Evolutionary conservation across 2,888 invertebrate genomes (phyloP).

Genomic region (Heteromyza rotundicornis): DNA sequence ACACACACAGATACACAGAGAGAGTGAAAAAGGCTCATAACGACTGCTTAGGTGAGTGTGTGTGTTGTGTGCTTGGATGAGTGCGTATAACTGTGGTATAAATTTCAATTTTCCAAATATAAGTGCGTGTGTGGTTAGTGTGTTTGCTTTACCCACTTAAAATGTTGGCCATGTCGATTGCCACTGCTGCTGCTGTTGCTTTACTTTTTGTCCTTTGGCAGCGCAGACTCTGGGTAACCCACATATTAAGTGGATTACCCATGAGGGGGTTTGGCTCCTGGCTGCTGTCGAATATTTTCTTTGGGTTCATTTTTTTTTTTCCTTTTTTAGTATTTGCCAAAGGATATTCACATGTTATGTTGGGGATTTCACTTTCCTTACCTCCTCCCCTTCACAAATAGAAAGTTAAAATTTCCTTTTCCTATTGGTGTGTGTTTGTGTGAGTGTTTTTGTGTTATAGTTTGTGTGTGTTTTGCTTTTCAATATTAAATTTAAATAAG

Average conservation of each 20-base stretch:
- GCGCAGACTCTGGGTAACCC: conserved; percentile 20
- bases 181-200: too few species aligned
- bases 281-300: too few species aligned
- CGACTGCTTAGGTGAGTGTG: background rate
- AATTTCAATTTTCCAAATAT: too few species aligned
- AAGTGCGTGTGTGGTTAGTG: background rate
- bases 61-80: background rate
- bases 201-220: conserved; percentile 38
- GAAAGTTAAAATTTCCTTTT: background rate
- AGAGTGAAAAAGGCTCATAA: background rate
- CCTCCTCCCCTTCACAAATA: background rate
- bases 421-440: background rate
- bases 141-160: conserved; percentile 33
- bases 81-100: background rate
- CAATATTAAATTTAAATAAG: too few species aligned
- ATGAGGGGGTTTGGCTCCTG: too few species aligned
- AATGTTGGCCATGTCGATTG: conserved; percentile 27
- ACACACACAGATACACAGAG: too few species aligned
- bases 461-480: too few species aligned
- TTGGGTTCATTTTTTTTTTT: background rate
- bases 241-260: conserved; percentile 28
- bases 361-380: background rate
- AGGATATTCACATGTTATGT: background rate
- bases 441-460: too few species aligned
- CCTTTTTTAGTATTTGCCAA: background rate